phyloP scores from a whole-genome alignment of 2,797 vertebrate genomes.

The Alexandromys oeconomus region DNA sequence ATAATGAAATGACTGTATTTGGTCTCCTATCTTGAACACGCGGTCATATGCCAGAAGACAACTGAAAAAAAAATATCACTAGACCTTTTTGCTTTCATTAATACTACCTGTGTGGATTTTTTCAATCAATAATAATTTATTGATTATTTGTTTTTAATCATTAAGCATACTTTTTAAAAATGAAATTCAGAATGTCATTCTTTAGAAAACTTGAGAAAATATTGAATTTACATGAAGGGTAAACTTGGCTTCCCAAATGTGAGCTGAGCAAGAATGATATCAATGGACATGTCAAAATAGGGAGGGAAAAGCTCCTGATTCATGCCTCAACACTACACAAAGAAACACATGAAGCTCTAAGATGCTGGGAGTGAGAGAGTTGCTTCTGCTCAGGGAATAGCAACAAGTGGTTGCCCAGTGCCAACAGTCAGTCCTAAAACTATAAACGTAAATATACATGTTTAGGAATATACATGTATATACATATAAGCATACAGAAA shows the following conservation, averaged over 20 bases:
- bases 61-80: neutral
- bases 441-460: neutral
- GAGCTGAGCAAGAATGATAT: neutral
- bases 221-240: neutral
- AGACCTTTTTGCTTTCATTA: neutral
- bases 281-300: accelerated
- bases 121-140: neutral
- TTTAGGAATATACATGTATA: neutral
- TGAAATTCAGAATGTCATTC: neutral
- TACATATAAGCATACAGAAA: too few species aligned
- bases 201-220: neutral
- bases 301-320: neutral
- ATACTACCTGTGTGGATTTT: neutral
- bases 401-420: neutral
- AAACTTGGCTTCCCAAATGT: neutral
- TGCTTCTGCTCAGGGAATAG: neutral
- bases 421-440: neutral
- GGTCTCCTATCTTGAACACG: neutral
- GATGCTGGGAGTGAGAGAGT: neutral
- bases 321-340: too few species aligned
- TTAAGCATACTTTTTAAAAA: neutral
- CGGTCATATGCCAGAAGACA: neutral
- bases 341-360: neutral
- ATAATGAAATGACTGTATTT: neutral
- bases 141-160: neutral